Base-by-base conservation (phyloP, 1,140 invertebrate genomes). In the Neodiprion lecontei region DNA sequence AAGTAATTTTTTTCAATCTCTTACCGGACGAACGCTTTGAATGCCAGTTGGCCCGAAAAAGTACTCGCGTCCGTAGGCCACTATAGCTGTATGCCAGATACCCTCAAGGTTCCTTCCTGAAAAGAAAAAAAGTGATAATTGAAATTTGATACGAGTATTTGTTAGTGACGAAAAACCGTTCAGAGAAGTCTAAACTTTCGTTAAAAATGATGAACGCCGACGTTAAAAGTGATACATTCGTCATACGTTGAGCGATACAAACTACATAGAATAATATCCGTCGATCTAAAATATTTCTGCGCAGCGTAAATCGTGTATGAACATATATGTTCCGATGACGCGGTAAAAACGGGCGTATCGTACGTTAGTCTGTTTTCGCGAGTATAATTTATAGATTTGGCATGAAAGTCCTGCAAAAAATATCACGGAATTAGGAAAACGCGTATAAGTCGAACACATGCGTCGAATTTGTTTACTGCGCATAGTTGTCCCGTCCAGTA, bases 61-160 rank as follows among this genome's bases (percentile, higher is more conserved):
- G 86, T 94, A 97, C 89, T 98, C 97, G 71, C 92, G 88, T 21
- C 93, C 95, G 88, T 94, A 97, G 5, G 93, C 95, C 70, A 98
- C 95, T 69, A 97, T 89, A 2, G 92, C 91, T 1, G 96, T 97
- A 86, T 97, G 96, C 95, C 96, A 97, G 82, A 97, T 92, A 69
- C 95, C 96, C 79, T 96, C 94, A 75, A 97, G 86, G 79, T 95
- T 92, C 78, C 92, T 92, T 69, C 95, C 95, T 96, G 86, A 48
- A 83, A 87, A 83, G 75, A 75, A 70, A 50, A 23, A 53, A 8
- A 23, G 48, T 71, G 3, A 11, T 14, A 23, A 65, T 73, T 73
- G 70, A 71, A 68, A 47, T n/a, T 50, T 14, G 50, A 70, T 28
- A 73, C 71, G 12, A n/a, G 40, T 9, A 66, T 47, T 14, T 47